These are phyloP conservation scores for Carposina sasakii DNA, from an alignment of 1,140 invertebrate genomes.

Conservation along the genomic window DNA sequence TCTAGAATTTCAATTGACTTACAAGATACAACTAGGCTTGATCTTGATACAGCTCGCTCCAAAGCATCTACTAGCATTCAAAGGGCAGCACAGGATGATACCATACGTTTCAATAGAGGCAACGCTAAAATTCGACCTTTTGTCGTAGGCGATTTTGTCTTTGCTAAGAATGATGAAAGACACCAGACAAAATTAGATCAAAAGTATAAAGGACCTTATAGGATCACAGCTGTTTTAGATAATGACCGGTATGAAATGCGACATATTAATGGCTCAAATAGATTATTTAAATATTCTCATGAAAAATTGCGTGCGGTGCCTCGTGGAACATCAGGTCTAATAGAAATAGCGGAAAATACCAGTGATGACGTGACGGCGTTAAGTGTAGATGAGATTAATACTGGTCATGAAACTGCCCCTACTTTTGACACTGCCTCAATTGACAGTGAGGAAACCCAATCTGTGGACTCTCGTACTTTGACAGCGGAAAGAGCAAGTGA, in stretches of 20 bases:
- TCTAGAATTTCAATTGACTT: not conserved
- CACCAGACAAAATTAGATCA: slow-evolving; percentile 10
- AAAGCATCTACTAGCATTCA: slow-evolving; percentile 2
- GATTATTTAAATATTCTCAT: slow-evolving; percentile 10
- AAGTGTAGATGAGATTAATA: not conserved
- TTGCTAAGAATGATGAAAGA: slow-evolving; percentile 9
- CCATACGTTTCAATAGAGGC: slow-evolving; percentile 7
- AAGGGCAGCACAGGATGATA: not conserved
- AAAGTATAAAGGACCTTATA: slow-evolving; percentile 10
- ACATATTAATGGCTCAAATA: slow-evolving; percentile 6
- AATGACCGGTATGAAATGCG: slow-evolving; percentile 10
- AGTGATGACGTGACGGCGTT: slow-evolving; percentile 10
- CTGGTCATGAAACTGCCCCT: not conserved
- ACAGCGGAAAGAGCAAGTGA: not conserved
- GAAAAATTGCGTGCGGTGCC: slow-evolving; percentile 9
- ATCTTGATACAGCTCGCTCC: not conserved
- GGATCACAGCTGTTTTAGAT: slow-evolving; percentile 3
- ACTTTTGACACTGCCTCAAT: not conserved
- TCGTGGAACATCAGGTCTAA: not conserved
- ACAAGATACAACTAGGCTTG: not conserved
- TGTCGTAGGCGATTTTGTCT: slow-evolving; percentile 9
- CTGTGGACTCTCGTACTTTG: not conserved
- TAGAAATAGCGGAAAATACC: slow-evolving; percentile 3
- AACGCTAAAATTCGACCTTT: slow-evolving; percentile 4
- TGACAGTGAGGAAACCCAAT: not conserved